Base-by-base conservation (phyloP, 1,140 invertebrate species). In the Drosophila nebulosa region DNA sequence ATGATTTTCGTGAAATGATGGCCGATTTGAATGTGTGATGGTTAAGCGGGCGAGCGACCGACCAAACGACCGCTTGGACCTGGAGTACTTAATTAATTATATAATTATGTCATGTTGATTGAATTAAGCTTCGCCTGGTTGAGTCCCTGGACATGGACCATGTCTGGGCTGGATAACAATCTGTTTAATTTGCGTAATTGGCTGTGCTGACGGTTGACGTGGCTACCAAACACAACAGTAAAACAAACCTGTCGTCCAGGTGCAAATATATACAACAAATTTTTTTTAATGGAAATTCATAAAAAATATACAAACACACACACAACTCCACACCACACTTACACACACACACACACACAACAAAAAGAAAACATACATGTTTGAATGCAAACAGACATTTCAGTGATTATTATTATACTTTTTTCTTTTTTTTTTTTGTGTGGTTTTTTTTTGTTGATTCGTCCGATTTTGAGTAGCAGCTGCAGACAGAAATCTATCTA, bases 1-100 rank as follows among this genome's bases (percentile, higher is more conserved):
- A 95, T 53, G 95, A 96, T 91, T 96, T 96, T 91, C 93, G 95
- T 57, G 96, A 95, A 93, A 96, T 96, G 95, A 96, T 96, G 95
- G 95, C 95, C 30, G 95, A 96, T 92, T 92, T 96, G 67, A 95
- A 95, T 92, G 94, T 95, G 78, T 92, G 91, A 46, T 46, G 39
- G 14, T 24, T n/a, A n/a, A n/a, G n/a, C n/a, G 24, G 24, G 2
- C 24, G 4, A 24, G 24, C 24, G 24, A 24, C 4, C 4, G 9
- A 3, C n/a, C n/a, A n/a, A n/a, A n/a, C n/a, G n/a, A 92, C 79
- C 69, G 32, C 26, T 50, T 57, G 63, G 62, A 42, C 14, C 39
- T 56, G 52, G 51, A 42, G 52, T 68, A 72, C 60, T 79, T 81
- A 88, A 88, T 81, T 86, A 86, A 86, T 88, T 88, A 86, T 88